Percentiles rank a stretch among this genome's conserved stretches.
Evolutionary conservation across 2,888 invertebrate genomes (phyloP).

Genomic region (Periphyllus acericola): DNA sequence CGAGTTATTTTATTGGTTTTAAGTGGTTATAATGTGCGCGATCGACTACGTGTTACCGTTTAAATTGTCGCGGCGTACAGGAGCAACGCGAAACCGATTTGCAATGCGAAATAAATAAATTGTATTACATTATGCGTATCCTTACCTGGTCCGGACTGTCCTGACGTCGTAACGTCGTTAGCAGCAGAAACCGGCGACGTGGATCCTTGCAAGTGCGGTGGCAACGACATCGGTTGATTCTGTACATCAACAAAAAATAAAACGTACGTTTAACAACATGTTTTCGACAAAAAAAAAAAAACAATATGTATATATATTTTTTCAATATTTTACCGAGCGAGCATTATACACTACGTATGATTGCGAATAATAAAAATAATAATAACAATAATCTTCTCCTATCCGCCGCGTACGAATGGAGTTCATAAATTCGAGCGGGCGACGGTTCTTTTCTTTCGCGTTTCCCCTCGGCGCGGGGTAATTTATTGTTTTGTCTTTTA

Average conservation of each 20-base stretch:
- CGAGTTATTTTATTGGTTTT: too few relatives aligned
- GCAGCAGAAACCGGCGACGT: constrained; percentile 67
- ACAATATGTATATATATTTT: constrained; percentile 14
- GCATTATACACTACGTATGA: neutral
- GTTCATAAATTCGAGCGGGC: neutral
- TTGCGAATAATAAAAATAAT: neutral
- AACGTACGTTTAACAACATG: neutral
- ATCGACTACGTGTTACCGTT: too few relatives aligned
- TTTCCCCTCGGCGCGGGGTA: constrained; percentile 20
- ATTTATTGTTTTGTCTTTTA: constrained; percentile 43
- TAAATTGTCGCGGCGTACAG: too few relatives aligned
- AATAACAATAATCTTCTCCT: neutral
- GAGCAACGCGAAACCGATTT: too few relatives aligned
- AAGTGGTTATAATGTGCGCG: too few relatives aligned
- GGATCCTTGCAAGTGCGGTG: constrained; percentile 68
- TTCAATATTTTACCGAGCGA: neutral
- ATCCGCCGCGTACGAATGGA: too few relatives aligned
- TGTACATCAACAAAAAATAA: constrained; percentile 54
- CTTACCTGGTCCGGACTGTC: constrained; percentile 63
- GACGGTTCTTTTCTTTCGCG: constrained; percentile 42
- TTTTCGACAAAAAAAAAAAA: constrained; percentile 56
- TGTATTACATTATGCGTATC: too few relatives aligned
- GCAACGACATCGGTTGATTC: constrained; percentile 66
- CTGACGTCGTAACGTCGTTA: too few relatives aligned
- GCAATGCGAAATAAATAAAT: neutral